Conservation (phyloP, 2,888 invertebrate genomes). For the Chalcosyrphus nemorum region DNA sequence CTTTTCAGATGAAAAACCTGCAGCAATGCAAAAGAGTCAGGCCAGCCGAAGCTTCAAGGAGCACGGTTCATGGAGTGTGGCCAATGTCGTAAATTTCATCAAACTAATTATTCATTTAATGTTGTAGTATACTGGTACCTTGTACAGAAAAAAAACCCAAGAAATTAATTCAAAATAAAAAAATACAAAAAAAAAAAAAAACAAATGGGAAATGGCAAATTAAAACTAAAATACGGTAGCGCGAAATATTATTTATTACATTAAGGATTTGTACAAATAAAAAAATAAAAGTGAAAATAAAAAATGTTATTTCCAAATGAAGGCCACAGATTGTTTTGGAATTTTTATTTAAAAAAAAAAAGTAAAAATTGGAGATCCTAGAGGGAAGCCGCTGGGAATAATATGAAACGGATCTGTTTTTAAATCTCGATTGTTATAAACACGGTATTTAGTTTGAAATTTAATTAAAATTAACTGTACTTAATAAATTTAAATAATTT, state of each 20-base stretch:
- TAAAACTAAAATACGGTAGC: slow-evolving; percentile 10
- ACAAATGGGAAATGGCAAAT: neutral
- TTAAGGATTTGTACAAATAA: slow-evolving; percentile 69
- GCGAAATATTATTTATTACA: slow-evolving; percentile 27
- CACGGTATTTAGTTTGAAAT: too few species aligned
- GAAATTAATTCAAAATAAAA: slow-evolving; percentile 15
- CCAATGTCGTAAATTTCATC: slow-evolving; percentile 51
- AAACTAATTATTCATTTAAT: slow-evolving; percentile 64
- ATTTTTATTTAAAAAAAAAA: too few species aligned
- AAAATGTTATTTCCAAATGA: slow-evolving; percentile 18
- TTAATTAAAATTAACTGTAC: too few species aligned
- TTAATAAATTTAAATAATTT: too few species aligned
- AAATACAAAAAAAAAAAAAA: neutral
- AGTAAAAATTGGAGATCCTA: too few species aligned
- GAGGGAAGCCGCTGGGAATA: too few species aligned
- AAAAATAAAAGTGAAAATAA: slow-evolving; percentile 30
- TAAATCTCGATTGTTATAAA: too few species aligned
- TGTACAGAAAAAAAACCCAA: slow-evolving; percentile 13
- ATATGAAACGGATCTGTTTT: too few species aligned
- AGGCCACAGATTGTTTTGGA: neutral
- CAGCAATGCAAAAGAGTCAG: slow-evolving; percentile 92
- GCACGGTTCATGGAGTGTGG: slow-evolving; percentile 19
- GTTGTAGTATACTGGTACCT: slow-evolving; percentile 47
- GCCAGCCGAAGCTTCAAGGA: slow-evolving; percentile 1
- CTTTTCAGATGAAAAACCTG: slow-evolving; percentile 90